Conservation (phyloP, 2,113 vertebrate species). For the Raja brachyura region DNA sequence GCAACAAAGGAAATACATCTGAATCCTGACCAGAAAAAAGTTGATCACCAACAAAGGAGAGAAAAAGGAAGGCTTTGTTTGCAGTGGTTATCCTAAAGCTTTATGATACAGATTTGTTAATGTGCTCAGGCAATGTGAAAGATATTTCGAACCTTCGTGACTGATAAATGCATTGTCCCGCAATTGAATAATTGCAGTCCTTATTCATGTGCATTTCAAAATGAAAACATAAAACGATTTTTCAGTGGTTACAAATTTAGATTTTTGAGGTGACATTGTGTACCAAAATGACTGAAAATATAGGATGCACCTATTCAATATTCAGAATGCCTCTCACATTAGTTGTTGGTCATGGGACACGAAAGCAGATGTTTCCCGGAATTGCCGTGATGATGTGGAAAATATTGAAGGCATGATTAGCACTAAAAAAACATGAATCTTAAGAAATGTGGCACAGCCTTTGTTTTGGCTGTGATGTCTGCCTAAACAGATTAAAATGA, state of each 20-base stretch:
- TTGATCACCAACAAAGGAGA: not conserved
- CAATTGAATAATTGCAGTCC: not conserved
- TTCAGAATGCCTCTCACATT: not conserved
- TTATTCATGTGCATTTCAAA: constrained; percentile 1
- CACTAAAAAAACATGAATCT: not conserved
- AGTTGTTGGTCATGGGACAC: not conserved
- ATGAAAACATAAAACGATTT: not conserved
- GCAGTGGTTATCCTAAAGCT: not conserved
- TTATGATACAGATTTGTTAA: constrained; percentile 3
- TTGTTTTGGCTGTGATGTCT: not conserved
- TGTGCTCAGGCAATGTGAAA: not conserved
- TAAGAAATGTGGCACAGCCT: not conserved
- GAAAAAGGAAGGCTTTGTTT: not conserved
- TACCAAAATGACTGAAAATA: not conserved
- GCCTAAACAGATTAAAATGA: not conserved
- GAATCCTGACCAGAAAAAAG: not conserved
- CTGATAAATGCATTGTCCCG: not conserved
- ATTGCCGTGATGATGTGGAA: not conserved
- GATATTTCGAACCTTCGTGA: not conserved
- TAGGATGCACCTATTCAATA: too few relatives aligned
- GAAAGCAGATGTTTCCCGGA: not conserved
- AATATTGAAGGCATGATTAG: too few relatives aligned
- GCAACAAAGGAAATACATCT: not conserved
- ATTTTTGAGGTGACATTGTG: not conserved
- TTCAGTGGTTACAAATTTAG: not conserved